These are phyloP conservation scores for Pygocentrus nattereri DNA, from an alignment of 2,797 vertebrate species.

Conservation along the genomic window DNA sequence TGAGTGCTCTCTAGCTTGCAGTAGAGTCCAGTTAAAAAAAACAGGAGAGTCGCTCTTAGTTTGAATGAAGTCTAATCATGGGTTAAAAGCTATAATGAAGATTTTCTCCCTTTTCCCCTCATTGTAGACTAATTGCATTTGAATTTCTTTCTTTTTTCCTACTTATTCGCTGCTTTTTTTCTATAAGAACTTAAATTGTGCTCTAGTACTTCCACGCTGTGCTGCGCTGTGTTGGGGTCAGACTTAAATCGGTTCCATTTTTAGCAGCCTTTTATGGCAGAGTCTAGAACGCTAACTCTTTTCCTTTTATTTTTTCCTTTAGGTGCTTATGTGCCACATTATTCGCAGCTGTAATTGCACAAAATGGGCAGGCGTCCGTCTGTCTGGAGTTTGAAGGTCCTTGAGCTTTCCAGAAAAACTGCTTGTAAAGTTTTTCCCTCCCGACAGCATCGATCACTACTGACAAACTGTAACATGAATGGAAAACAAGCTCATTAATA, in stretches of 20 bases:
- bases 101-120: neutral
- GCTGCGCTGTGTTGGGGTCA: neutral
- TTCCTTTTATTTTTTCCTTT: neutral
- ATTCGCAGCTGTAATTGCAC: neutral
- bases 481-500: neutral
- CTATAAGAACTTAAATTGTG: neutral
- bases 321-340: neutral
- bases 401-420: neutral
- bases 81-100: neutral
- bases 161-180: neutral
- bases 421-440: neutral
- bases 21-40: neutral
- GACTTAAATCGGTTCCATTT: neutral
- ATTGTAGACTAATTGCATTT: neutral
- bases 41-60: neutral
- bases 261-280: neutral
- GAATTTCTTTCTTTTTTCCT: neutral
- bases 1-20: neutral
- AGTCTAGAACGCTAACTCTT: neutral
- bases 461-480: neutral
- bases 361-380: neutral
- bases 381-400: neutral
- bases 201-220: neutral
- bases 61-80: constrained; percentile 8
- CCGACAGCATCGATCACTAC: neutral